phyloP scores from a whole-genome alignment of 2,113 vertebrate genomes.

The Pachypanchax playfairii region DNA sequence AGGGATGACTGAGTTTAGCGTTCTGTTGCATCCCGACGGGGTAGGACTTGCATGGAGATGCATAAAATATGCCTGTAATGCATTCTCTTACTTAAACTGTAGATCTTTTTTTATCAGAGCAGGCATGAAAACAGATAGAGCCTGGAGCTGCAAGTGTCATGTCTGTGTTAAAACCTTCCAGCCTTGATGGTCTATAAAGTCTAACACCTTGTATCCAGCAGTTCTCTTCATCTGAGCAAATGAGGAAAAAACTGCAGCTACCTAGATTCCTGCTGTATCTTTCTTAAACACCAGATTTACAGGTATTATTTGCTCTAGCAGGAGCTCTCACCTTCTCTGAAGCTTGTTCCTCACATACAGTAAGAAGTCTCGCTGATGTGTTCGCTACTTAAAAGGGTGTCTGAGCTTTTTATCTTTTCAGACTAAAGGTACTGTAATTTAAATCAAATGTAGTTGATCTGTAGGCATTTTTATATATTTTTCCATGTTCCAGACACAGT shows the following conservation, averaged over 20 bases:
- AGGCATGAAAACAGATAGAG: constrained; percentile 19
- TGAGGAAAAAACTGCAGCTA: constrained; percentile 20
- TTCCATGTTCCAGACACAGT: not conserved
- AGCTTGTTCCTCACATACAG: constrained; percentile 7
- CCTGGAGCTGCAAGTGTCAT: constrained; percentile 12
- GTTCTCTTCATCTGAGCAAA: constrained; percentile 42
- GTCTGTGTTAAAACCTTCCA: constrained; percentile 18
- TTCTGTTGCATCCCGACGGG: constrained; percentile 23
- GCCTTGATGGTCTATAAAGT: constrained; percentile 16
- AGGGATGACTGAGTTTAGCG: constrained; percentile 43
- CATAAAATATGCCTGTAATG: constrained; percentile 52
- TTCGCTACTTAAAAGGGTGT: not conserved
- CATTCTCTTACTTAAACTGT: constrained; percentile 20
- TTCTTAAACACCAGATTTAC: constrained; percentile 11
- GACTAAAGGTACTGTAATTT: constrained; percentile 1
- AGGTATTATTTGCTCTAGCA: constrained; percentile 18
- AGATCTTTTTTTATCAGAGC: constrained; percentile 31
- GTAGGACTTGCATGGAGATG: constrained; percentile 21
- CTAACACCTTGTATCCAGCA: constrained; percentile 7
- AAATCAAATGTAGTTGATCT: constrained; percentile 4
- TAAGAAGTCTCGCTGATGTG: not conserved
- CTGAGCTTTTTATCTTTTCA: constrained; percentile 4
- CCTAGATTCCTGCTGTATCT: constrained; percentile 7
- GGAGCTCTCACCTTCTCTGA: not conserved
- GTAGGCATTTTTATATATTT: constrained; percentile 1